Conservation (phyloP, 2,797 vertebrate genomes). For the Uromys caudimaculatus region DNA sequence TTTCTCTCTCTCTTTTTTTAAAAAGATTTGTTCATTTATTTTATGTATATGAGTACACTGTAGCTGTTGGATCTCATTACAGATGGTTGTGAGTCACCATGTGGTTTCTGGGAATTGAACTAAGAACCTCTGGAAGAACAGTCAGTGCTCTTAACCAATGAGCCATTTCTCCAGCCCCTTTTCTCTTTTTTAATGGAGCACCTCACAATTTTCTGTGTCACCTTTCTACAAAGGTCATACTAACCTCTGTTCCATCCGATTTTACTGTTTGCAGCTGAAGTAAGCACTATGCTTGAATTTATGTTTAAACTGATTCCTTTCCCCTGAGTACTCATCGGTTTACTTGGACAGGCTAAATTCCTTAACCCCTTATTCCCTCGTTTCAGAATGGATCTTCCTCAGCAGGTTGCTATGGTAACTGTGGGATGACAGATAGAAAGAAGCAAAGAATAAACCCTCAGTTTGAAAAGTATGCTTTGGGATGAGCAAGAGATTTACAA, state of each 20-base stretch:
- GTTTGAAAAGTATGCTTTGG: conserved; percentile 31
- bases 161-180: neutral
- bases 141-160: neutral
- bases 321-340: neutral
- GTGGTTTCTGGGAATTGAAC: neutral
- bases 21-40: no score
- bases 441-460: neutral
- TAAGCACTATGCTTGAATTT: conserved; percentile 9
- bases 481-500: conserved; percentile 50
- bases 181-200: neutral
- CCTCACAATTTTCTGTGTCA: neutral
- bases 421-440: neutral
- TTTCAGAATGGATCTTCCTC: conserved; percentile 15
- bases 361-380: conserved; percentile 23
- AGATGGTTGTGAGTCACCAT: neutral
- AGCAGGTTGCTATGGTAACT: conserved; percentile 42
- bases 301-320: conserved; percentile 47
- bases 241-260: neutral
- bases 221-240: neutral
- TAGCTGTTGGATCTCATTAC: neutral
- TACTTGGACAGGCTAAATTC: conserved; percentile 24
- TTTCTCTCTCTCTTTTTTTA: neutral
- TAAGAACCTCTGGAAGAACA: neutral
- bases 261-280: neutral
- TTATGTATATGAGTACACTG: neutral